Base-by-base conservation (phyloP, 2,113 vertebrate genomes). In the Percina caprodes region DNA sequence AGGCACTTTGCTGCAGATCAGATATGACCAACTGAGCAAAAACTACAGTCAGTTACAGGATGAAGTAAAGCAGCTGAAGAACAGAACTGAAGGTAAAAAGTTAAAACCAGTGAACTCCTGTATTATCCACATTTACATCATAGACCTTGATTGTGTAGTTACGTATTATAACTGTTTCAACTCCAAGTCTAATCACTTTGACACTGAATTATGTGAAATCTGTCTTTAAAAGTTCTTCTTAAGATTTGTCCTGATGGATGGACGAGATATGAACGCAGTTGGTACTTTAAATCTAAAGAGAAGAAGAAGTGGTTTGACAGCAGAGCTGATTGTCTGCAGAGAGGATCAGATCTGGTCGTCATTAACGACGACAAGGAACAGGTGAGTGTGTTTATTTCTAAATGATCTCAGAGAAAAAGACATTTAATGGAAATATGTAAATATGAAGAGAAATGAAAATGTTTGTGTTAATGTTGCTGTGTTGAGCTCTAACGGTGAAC, bases 261-360 rank as follows among this genome's bases (percentile, higher is more conserved):
- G 82, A 33, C 0, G 33, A 15, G 0, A 3, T 54, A 67, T 56
- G 0, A 5, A 4, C 16, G 6, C 33, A 33, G 33, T 33, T 33
- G 33, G 5, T 33, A 33, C 79, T 87, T 74, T 33, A 33, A 33
- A 33, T 33, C 82, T 0, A 58, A 62, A 9, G 77, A 82, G 66
- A 42, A 0, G 51, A 82, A 52, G 10, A 74, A 1, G 52, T 88
- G 86, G 86, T 70, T 70, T 2, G 79, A 83, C 77, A 63, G 39
- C 42, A 5, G 0, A 1, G 80, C 33, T 33, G 33, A 86, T 2
- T 90, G 88, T 55, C 0, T 9, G 74, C 35, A 0, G 0, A 65
- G 23, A 54, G 70, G 66, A 71, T 79, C 73, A 10, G 55, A 81
- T 21, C 83, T 88, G 69, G 30, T 77, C 49, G 8, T 66, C 1